Evolutionary conservation across 2,797 vertebrate species (phyloP), one percentile per base, ranked within the genome.

Genomic region (Echeneis naucrates): DNA sequence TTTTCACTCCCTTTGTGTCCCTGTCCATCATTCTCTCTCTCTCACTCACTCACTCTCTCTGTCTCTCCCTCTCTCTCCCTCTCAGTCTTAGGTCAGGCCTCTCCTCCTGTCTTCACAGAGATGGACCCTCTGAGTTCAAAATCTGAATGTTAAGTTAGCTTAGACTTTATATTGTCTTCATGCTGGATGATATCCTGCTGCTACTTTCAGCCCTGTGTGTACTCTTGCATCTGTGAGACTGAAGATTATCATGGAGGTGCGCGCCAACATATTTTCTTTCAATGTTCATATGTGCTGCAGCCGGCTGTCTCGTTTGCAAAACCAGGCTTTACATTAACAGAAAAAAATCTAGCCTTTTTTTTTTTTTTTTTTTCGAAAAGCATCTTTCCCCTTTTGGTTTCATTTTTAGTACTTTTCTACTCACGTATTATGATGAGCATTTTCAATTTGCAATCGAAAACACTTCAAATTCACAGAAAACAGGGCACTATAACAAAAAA

Each of bases 1-100:
- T 88, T 86, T 77, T 82, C 76, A 16, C 72, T 66, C 56, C 72
- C 72, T 89, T 91, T 92, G 85, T 92, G 82, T 79, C 61, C 66
- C 58, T 26, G 75, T 84, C 82, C 77, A 78, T 90, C 89, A 83
- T 50, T 63, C 78, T 74, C 70, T 50, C 70, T 55, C 81, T 79
- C 63, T 55, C 68, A 44, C 71, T 67, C 71, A 17, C 16, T 14
- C 23, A 27, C 38, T 59, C 40, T 17, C 67, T 51, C 61, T 30
- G 45, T 65, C 45, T 37, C 71, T 74, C 62, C 38, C 60, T 62
- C 81, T 68, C 66, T 35, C 67, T 73, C 0, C 73, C 63, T 74
- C 23, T 17, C 58, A 63, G 52, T 82, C 88, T 88, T 50, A 52
- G 68, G 51, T 74, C 75, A 60, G 68, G 30, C 27, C 37, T 47